Conservation (phyloP, 2,113 vertebrate genomes). For the Calidris pugnax region DNA sequence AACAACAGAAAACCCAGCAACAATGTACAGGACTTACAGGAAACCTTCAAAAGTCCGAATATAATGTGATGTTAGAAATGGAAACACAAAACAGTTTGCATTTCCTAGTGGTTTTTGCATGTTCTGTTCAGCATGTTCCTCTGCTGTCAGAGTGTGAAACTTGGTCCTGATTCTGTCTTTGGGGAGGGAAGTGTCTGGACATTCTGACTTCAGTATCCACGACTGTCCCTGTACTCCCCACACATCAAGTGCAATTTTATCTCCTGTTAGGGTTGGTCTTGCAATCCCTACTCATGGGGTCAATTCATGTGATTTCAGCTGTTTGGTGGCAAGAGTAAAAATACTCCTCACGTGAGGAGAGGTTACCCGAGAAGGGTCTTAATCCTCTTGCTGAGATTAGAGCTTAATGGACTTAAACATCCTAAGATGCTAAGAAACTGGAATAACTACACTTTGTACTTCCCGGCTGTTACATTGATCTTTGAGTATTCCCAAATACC, state of each 20-base stretch:
- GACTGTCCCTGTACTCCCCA: not conserved
- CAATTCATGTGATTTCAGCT: not conserved
- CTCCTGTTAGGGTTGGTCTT: not conserved
- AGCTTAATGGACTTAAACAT: conserved; percentile 10
- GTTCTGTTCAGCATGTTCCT: not conserved
- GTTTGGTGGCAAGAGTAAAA: not conserved
- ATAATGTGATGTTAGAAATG: not conserved
- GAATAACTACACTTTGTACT: not conserved
- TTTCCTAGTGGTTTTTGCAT: not conserved
- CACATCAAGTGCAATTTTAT: accelerated
- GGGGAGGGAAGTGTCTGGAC: not conserved
- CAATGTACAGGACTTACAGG: not conserved
- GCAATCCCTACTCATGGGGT: not conserved
- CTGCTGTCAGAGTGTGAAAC: not conserved
- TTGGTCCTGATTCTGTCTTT: not conserved
- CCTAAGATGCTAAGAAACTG: conserved; percentile 15
- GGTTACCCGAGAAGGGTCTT: not conserved
- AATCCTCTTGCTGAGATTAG: conserved; percentile 2
- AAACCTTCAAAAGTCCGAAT: not conserved
- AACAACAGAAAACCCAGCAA: not conserved
- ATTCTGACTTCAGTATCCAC: not conserved
- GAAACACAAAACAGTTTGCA: not conserved
- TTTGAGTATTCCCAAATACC: not conserved
- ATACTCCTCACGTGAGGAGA: not conserved
- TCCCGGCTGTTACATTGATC: not conserved